phyloP scores from a whole-genome alignment of 2,113 vertebrate species.

The Himantopus leucocephalus region DNA sequence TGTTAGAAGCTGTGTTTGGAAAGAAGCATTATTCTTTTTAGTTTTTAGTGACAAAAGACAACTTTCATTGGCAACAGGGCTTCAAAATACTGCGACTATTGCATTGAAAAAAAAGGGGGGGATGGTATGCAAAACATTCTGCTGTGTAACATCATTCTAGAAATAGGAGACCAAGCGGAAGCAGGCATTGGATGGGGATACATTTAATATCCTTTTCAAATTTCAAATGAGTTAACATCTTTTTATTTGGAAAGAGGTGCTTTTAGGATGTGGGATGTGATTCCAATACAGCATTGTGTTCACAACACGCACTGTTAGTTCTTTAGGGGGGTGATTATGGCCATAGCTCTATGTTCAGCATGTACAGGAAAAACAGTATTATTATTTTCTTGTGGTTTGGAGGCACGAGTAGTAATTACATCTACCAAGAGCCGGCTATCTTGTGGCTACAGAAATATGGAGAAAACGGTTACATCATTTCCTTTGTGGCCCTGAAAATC shows the following conservation, averaged over 20 bases:
- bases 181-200: background rate
- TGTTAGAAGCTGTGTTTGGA: background rate
- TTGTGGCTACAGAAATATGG: slow-evolving; percentile 20
- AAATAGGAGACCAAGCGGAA: background rate
- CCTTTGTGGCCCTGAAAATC: slow-evolving; percentile 42
- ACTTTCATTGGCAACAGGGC: background rate
- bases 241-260: background rate
- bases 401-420: background rate
- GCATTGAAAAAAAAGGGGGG: background rate
- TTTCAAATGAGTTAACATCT: background rate
- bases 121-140: background rate
- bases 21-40: background rate
- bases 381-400: slow-evolving; percentile 46
- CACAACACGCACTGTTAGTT: background rate
- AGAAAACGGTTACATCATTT: slow-evolving; percentile 31
- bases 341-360: background rate
- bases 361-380: background rate
- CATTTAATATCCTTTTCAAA: background rate
- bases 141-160: background rate
- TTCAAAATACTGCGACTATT: background rate
- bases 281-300: background rate
- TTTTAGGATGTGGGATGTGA: background rate
- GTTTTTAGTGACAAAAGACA: background rate
- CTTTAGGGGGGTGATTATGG: slow-evolving; percentile 1
- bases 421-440: slow-evolving; percentile 32